Evolutionary conservation across 2,113 vertebrate species (phyloP), one percentile per base, ranked within the genome.

Genomic region (Sterrhoptilus dennistouni): DNA sequence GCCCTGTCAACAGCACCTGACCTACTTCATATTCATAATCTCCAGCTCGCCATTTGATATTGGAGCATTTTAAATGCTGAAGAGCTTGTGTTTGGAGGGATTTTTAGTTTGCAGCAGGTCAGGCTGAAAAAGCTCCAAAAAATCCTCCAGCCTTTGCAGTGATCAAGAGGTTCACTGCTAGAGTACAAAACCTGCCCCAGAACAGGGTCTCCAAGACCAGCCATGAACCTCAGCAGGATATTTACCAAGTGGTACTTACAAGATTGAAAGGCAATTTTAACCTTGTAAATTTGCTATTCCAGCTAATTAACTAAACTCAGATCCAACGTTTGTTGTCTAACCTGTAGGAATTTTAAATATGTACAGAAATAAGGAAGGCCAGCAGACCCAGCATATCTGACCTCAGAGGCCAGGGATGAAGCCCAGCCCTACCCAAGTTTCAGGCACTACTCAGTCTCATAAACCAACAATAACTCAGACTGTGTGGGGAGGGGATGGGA

Each of bases 281-380:
- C 50, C 21, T 23, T 23, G 11, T 12, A 20, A 28, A 44, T 54
- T 47, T 83, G 11, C 57, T 76, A n/a, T 28, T 86, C 7, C 20
- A 14, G 13, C 25, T 57, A 21, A 69, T 38, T 38, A 38, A 38
- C 38, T 38, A 38, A 38, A 38, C 38, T 38, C 38, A 38, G 38
- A 38, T 49, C 50, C 42, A 65, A 35, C 0, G 2, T 12, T 42
- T 50, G 29, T 25, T 59, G 25, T 47, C 42, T 19, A 74, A 89
- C 23, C 27, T 50, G 1, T 9, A 45, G n/a, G 40, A 80, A 22
- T 28, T 56, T 66, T 49, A 40, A 40, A 40, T 22, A 52, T 10
- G n/a, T 2, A 49, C 4, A 42, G 6, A 24, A 4, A 17, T 5
- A 82, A 49, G 14, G 24, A 89, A 3, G 0, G 49, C 3, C 56